Evolutionary conservation across 2,797 vertebrate species (phyloP), one percentile per base, ranked within the genome.

Genomic region (Cottoperca gobio): DNA sequence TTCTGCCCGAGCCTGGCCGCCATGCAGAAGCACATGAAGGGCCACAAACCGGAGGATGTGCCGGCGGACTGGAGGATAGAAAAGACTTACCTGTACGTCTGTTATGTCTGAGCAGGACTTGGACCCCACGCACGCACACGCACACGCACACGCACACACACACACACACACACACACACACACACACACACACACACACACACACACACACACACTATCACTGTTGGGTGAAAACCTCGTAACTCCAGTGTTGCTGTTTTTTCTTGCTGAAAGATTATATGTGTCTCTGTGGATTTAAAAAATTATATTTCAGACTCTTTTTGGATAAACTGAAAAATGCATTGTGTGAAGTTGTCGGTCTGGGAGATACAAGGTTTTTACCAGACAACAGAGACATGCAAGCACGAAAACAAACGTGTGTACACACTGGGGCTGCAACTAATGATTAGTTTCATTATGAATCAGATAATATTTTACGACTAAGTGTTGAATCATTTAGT

Each of bases 11-110:
- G 98, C 91, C 97, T 99, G 88, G 98, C 97, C 2, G 96, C 97
- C 94, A 99, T 99, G 98, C 98, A 99, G 96, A 99, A 99, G 93
- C 98, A 99, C 96, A 99, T 99, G 95, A 99, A 99, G 92, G 92
- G 95, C 92, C 98, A 99, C 96, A 99, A 97, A 85, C 97, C 98
- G 0, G 98, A 99, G 94, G 98, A 99, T 54, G 97, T 99, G 89
- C 98, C 98, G 2, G 94, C 97, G 0, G 98, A 99, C 95, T 99
- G 98, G 98, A 96, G 97, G 95, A 99, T 99, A 95, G 98, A 99
- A 96, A 95, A 99, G 95, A 99, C 98, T 65, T 99, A 99, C 90
- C 95, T 99, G 86, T 99, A 99, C 82, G 95, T 99, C 88, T 99
- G 98, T 93, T 99, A 99, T 0, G 97, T 99, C 94, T 99, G 95